Evolutionary conservation across 2,888 invertebrate species (phyloP), one percentile per base, ranked within the genome.

Genomic region (Hirtodrosophila trivittata): DNA sequence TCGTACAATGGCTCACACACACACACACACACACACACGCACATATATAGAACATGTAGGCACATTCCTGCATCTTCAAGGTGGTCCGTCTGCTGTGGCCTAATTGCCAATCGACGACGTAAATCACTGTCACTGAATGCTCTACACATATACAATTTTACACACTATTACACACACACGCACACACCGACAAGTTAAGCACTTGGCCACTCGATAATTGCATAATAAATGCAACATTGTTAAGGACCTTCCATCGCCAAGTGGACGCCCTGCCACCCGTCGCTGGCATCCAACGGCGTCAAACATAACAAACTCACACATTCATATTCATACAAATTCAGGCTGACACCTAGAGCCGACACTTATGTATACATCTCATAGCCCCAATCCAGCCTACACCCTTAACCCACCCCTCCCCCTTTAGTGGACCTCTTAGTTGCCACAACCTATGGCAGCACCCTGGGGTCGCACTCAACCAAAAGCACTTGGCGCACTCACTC

Each of bases 141-240:
- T 42, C 33, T 47, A 77, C 33, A 56, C 55, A 51, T 47, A 45
- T 52, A 52, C 49, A 12, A n/a, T 8, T 3, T 32, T 3, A 18
- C 42, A 28, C 38, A 37, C 37, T 13, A 32, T 57, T 21, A 10
- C 32, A 25, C 33, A 9, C 25, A 25, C 43, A 16, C 42, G 33
- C 47, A 38, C 28, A 56, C 39, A 33, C 42, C 41, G 30, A 54
- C 47, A 70, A 58, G 42, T 14, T 47, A 33, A 52, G 42, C 64
- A 58, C 72, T 59, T 65, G 77, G 75, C 72, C 87, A 73, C 85
- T 86, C 82, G 83, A 81, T 83, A 83, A 83, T 83, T 83, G 83
- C 87, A 83, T 83, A 86, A 85, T 83, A 86, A 86, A 84, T 86
- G 82, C 85, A 86, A 84, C 81, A 82, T 75, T 82, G 77, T 72